Conservation (phyloP, 2,888 invertebrate species). For the Leptinotarsa tumamoca region DNA sequence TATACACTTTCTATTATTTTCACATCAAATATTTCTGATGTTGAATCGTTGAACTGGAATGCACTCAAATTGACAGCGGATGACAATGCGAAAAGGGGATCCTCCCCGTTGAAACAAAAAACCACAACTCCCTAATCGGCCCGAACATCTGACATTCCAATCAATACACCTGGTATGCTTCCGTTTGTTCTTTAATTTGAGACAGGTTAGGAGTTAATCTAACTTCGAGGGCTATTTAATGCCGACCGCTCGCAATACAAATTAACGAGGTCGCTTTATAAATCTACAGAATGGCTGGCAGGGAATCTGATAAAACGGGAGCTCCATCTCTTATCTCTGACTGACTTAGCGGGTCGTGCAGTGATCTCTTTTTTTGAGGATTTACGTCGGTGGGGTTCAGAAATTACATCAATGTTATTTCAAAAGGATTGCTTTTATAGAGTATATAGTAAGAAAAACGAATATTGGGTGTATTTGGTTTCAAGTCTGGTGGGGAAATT, state of each 20-base stretch:
- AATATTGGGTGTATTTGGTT: too few species aligned
- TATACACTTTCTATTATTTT: too few species aligned
- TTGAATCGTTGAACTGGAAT: not conserved
- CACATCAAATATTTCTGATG: too few species aligned
- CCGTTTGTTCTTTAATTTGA: conserved; percentile 37
- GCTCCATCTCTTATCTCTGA: conserved; percentile 20
- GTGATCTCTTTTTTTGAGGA: conserved; percentile 23
- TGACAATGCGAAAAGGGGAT: not conserved
- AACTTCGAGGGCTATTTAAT: conserved; percentile 30
- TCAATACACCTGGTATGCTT: conserved; percentile 38
- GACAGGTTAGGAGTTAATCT: conserved; percentile 32
- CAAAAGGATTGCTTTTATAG: too few species aligned
- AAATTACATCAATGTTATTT: too few species aligned
- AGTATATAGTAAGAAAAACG: too few species aligned
- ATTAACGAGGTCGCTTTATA: conserved; percentile 35
- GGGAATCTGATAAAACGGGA: conserved; percentile 26
- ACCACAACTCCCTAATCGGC: not conserved
- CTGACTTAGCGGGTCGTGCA: conserved; percentile 21
- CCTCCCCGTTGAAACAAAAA: not conserved
- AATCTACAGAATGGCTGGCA: conserved; percentile 26
- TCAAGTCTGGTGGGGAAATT: too few species aligned
- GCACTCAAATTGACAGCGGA: not conserved
- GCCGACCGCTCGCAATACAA: conserved; percentile 29
- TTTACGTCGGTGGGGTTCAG: not conserved
- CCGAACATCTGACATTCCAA: conserved; percentile 19